Base-by-base conservation (phyloP, 2,888 invertebrate species). In the Pterostichus madidus region DNA sequence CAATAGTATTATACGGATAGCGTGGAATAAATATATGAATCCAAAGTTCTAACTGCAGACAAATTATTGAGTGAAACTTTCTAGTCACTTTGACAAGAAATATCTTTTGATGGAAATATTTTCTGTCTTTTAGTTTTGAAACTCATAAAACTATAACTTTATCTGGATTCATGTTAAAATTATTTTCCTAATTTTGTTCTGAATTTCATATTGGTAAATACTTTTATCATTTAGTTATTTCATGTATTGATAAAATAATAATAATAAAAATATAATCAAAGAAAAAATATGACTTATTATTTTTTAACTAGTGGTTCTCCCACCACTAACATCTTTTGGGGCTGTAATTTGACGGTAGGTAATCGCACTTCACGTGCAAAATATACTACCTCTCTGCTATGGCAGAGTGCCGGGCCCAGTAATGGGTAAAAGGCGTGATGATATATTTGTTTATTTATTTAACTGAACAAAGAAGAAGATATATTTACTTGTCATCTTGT, bases 31-130 rank as follows among this genome's bases (percentile, higher is more conserved):
- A 39, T 39, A 64, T 64, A 64, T 35, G 64, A 64, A 64, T 64
- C 35, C 13, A 11, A 32, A 64, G 35, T 39, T 39, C 7, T 39
- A 39, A 49, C 49, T 64, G 13, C 13, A 35, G 64, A 64, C 64
- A 64, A 35, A 64, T 64, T 64, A 64, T 64, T 64, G 35, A 35
- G 32, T 64, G 13, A 35, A 64, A 64, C 64, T 64, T 64, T 35
- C n/a, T 6, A 35, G 64, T 64, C 64, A 35, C 35, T 59, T 53
- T 53, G 15, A 53, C 53, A 17, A 8, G 17, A 13, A 53, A 11
- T 39, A 39, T 39, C 0, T 13, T 49, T 49, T 49, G 49, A 49
- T 49, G 49, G 4, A 49, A 49, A 11, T 49, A 49, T n/a, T 49
- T n/a, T 49, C 49, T 49, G 11, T 49, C 31, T 59, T 24, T 31